phyloP scores from a whole-genome alignment of 2,113 vertebrate species.

The Crotalus horridus region DNA sequence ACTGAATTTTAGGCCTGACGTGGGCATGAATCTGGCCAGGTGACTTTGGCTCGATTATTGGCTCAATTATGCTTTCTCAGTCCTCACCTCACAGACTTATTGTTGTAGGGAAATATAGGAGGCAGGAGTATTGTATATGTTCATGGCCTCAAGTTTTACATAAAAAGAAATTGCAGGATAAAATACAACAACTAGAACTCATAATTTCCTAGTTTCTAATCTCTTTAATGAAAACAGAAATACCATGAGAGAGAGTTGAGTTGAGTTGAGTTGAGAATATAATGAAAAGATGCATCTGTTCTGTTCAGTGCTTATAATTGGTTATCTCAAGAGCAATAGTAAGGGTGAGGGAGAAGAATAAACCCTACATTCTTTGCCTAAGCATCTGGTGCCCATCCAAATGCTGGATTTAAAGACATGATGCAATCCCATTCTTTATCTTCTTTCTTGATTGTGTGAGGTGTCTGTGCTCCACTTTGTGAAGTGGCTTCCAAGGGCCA shows the following conservation, averaged over 20 bases:
- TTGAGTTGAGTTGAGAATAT: neutral
- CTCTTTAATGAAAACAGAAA: constrained; percentile 9
- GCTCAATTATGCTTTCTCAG: neutral
- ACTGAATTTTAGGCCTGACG: neutral
- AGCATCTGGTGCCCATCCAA: fast-evolving
- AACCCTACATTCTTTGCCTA: neutral
- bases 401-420: neutral
- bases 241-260: too few relatives aligned
- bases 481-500: neutral
- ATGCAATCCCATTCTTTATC: fast-evolving
- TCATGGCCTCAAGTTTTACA: neutral
- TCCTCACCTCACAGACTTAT: neutral
- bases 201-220: neutral
- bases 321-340: neutral
- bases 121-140: neutral
- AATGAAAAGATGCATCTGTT: fast-evolving
- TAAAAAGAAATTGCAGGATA: neutral
- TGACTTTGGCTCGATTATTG: neutral
- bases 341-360: fast-evolving
- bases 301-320: neutral
- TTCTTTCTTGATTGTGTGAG: neutral
- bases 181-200: neutral
- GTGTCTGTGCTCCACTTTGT: fast-evolving
- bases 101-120: neutral
- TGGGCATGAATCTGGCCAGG: neutral